A percentile compares a stretch with the other conserved stretches of the same genome.
Conservation (phyloP, 2,797 vertebrate genomes). For the Mus spretus region DNA sequence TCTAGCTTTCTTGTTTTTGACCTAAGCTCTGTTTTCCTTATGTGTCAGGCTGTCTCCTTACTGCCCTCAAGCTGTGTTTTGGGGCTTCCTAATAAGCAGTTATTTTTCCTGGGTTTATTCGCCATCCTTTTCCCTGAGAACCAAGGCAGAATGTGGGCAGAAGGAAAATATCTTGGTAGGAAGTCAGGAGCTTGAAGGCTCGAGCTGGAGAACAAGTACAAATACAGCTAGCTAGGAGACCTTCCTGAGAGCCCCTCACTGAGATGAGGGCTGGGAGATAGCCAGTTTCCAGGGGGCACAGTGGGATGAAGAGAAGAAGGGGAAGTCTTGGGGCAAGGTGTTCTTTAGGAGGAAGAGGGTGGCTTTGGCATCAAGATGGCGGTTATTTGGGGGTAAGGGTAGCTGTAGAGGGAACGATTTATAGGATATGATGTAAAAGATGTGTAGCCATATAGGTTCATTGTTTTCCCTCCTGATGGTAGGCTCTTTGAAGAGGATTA, state of each 20-base stretch:
- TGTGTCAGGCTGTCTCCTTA: not conserved
- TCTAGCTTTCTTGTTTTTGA: not conserved
- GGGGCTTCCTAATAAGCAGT: not conserved
- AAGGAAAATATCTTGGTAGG: not conserved
- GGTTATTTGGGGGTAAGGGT: not conserved
- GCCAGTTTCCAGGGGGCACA: not conserved
- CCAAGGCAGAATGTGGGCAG: not conserved
- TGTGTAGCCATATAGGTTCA: not conserved
- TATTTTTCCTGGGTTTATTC: constrained; percentile 6
- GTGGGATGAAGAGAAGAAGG: not conserved
- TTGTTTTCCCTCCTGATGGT: not conserved
- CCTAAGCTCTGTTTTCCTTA: not conserved
- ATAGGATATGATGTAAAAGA: not conserved
- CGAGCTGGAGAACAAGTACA: not conserved
- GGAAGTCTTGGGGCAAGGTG: not conserved
- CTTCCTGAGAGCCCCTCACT: not conserved
- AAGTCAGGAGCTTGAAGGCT: not conserved
- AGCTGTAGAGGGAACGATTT: constrained; percentile 22
- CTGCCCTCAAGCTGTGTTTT: constrained; percentile 30
- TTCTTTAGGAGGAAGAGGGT: constrained; percentile 46
- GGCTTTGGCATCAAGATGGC: not conserved
- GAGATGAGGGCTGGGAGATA: not conserved
- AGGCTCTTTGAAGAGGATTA: constrained; percentile 2
- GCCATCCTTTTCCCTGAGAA: not conserved
- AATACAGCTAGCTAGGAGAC: not conserved